Percentiles rank a stretch among this genome's conserved stretches.
phyloP scores from a whole-genome alignment of 2,113 vertebrate genomes.

The Nettapus auritus region DNA sequence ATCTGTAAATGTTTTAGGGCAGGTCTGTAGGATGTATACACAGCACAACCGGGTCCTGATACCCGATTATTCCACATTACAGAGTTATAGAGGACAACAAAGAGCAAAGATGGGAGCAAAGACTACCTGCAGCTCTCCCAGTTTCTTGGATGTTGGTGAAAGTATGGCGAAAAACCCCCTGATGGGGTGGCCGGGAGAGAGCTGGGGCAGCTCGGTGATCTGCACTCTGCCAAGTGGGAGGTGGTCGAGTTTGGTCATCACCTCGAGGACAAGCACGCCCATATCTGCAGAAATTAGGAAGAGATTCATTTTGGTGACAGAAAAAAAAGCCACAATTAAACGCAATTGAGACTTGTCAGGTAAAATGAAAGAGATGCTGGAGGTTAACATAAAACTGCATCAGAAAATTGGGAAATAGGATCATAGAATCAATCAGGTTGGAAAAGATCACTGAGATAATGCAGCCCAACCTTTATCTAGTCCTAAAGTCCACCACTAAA shows the following conservation, averaged over 20 bases:
- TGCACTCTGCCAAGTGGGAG: constrained; percentile 86
- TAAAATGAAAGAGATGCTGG: neutral
- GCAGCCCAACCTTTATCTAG: no score
- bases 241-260: constrained; percentile 85
- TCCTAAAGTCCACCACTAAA: no score
- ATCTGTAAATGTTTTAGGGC: neutral
- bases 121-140: constrained; percentile 92
- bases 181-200: constrained; percentile 86
- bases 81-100: neutral
- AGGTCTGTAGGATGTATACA: neutral
- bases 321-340: fast-evolving
- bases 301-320: neutral
- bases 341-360: neutral
- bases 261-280: constrained; percentile 89
- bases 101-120: neutral
- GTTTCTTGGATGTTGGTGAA: constrained; percentile 87
- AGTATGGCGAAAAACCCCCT: constrained; percentile 87
- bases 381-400: fast-evolving
- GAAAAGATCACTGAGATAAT: neutral
- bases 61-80: neutral
- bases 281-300: constrained; percentile 83
- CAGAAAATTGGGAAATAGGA: neutral
- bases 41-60: neutral
- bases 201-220: constrained; percentile 82
- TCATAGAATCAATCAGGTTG: neutral